Evolutionary conservation across 2,113 vertebrate species (phyloP).

Genomic region (Laticauda laticaudata): DNA sequence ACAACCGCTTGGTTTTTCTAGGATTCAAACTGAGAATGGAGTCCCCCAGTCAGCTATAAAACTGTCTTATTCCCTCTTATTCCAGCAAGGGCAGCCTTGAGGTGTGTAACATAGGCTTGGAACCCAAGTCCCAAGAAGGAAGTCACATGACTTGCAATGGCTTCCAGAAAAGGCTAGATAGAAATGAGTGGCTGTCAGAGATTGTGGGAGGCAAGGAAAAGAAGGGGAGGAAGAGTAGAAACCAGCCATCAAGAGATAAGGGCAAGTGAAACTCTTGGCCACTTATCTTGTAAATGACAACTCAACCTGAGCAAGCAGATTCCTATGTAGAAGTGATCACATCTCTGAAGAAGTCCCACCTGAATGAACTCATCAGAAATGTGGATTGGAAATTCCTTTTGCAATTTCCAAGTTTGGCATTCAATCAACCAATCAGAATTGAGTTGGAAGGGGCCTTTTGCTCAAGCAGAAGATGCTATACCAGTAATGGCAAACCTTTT

Average conservation of each 20-base stretch:
- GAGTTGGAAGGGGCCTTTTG: not conserved
- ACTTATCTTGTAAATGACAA: not conserved
- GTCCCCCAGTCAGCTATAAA: not conserved
- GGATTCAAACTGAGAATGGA: not conserved
- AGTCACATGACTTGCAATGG: not conserved
- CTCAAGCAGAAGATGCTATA: not conserved
- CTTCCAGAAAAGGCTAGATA: not conserved
- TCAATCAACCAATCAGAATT: not conserved
- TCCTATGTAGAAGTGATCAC: not conserved
- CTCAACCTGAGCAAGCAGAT: not conserved
- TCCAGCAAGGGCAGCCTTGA: not conserved
- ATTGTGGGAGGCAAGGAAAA: not conserved
- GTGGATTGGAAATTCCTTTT: not conserved
- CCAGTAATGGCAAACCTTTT: too few species aligned
- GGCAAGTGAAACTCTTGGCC: not conserved
- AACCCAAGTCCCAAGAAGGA: not conserved
- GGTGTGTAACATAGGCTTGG: not conserved
- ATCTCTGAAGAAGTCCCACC: not conserved
- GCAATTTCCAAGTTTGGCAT: not conserved
- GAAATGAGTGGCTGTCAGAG: rapidly evolving
- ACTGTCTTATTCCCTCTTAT: not conserved
- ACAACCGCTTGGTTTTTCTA: not conserved
- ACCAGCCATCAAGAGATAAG: not conserved
- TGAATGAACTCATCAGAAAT: not conserved
- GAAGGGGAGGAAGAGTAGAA: not conserved